Conservation (phyloP, 2,888 invertebrate genomes). For the Torymus aiolomorphi region DNA sequence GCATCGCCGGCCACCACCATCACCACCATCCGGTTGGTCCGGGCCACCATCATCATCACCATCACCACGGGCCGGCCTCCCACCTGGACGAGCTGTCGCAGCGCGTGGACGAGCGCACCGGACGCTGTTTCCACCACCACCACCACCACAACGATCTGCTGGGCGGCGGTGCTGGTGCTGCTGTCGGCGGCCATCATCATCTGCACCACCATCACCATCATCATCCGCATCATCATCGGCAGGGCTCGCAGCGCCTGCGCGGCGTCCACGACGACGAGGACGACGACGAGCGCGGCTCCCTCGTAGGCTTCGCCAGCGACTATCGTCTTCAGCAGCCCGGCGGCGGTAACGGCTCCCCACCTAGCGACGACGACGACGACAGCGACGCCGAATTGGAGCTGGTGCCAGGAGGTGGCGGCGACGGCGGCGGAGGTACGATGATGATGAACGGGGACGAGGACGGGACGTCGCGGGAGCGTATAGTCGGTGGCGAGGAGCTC, state of each 20-base stretch:
- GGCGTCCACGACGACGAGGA: constrained; percentile 60
- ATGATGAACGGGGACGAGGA: too few species aligned
- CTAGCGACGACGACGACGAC: constrained; percentile 53
- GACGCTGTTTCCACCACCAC: constrained; percentile 68
- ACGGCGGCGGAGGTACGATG: constrained; percentile 53
- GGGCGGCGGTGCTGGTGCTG: too few species aligned
- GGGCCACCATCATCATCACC: not conserved
- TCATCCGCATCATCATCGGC: constrained; percentile 49
- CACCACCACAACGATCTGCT: constrained; percentile 65
- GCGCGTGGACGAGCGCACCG: constrained; percentile 67
- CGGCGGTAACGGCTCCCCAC: constrained; percentile 58
- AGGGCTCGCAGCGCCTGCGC: constrained; percentile 57
- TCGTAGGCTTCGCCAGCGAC: constrained; percentile 63
- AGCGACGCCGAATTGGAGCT: constrained; percentile 58
- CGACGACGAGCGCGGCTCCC: constrained; percentile 59
- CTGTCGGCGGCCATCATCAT: too few species aligned
- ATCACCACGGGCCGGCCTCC: not conserved
- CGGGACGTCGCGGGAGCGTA: constrained; percentile 70
- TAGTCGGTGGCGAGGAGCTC: constrained; percentile 56
- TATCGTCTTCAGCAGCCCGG: constrained; percentile 64
- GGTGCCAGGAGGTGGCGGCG: constrained; percentile 54
- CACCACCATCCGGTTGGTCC: not conserved
- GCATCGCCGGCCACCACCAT: not conserved
- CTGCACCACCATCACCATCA: too few species aligned
- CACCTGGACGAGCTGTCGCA: constrained; percentile 68